phyloP scores from a whole-genome alignment of 2,888 invertebrate species.

The Drosophila anomelani region DNA sequence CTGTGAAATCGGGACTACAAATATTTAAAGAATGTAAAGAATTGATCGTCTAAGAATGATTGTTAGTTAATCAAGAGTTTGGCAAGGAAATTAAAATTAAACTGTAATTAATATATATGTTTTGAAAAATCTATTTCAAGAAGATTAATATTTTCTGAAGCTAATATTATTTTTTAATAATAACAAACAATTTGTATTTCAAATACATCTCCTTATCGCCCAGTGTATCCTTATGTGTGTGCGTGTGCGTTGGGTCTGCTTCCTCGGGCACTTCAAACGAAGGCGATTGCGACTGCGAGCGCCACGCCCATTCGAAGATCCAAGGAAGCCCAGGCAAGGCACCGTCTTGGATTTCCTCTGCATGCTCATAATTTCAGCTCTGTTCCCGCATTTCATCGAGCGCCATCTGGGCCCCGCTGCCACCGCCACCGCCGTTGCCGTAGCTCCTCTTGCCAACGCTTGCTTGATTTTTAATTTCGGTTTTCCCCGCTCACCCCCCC shows the following conservation, averaged over 20 bases:
- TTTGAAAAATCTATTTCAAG: too few species aligned
- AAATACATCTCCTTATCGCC: not conserved
- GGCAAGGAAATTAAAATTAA: not conserved
- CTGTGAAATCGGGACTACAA: not conserved
- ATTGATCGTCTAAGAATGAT: not conserved
- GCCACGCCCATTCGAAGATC: conserved; percentile 63
- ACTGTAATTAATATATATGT: not conserved
- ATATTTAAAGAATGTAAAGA: too few species aligned
- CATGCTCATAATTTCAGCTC: conserved; percentile 68
- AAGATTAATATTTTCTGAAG: not conserved
- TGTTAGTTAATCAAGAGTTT: not conserved
- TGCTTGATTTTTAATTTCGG: conserved; percentile 77
- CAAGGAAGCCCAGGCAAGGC: conserved; percentile 20
- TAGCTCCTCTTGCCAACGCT: conserved; percentile 46
- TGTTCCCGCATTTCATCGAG: conserved; percentile 42
- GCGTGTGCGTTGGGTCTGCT: conserved; percentile 26
- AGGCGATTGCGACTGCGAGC: conserved; percentile 51
- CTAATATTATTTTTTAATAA: not conserved
- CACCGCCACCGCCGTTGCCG: conserved; percentile 4
- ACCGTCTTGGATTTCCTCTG: conserved; percentile 65
- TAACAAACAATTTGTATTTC: not conserved
- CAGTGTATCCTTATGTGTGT: conserved; percentile 22
- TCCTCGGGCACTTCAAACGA: conserved; percentile 73
- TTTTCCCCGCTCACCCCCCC: conserved; percentile 39
- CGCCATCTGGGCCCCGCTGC: conserved; percentile 1